phyloP scores from a whole-genome alignment of 2,797 vertebrate species.

The Threskiornis aethiopicus region DNA sequence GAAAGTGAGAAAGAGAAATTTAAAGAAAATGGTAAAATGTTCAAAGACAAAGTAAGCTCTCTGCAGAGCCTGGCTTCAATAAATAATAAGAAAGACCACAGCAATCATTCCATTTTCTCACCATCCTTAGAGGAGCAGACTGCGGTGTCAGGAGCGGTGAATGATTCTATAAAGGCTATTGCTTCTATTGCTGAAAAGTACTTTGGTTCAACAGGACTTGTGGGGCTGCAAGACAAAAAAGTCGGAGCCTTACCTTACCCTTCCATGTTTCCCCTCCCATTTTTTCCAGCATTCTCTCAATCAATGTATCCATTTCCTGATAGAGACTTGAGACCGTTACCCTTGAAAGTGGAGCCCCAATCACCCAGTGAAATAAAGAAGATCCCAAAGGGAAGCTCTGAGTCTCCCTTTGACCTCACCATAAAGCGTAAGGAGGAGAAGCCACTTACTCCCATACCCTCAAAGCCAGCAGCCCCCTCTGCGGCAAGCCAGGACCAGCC shows the following conservation, averaged over 20 bases:
- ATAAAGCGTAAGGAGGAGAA: constrained; percentile 94
- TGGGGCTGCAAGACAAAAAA: constrained; percentile 97
- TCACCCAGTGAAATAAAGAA: constrained; percentile 90
- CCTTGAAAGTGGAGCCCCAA: constrained; percentile 88
- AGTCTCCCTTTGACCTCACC: constrained; percentile 98
- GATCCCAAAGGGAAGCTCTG: constrained; percentile 84
- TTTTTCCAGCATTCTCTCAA: constrained; percentile 98
- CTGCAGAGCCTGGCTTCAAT: constrained; percentile 85
- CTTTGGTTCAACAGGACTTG: constrained; percentile 97
- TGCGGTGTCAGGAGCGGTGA: constrained; percentile 96
- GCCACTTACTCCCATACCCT: constrained; percentile 76
- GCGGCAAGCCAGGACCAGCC: constrained; percentile 91
- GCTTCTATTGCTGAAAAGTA: constrained; percentile 99
- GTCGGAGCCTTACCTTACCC: constrained; percentile 93
- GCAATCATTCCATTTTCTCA: constrained; percentile 87
- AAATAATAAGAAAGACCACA: constrained; percentile 90
- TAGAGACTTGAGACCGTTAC: constrained; percentile 88
- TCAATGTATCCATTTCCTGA: constrained; percentile 97
- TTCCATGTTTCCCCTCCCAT: constrained; percentile 97
- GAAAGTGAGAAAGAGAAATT: constrained; percentile 93
- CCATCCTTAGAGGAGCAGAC: constrained; percentile 95
- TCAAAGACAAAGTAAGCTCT: constrained; percentile 89
- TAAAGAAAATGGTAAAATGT: constrained; percentile 93
- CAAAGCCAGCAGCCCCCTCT: constrained; percentile 81
- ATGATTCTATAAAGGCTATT: constrained; percentile 99